Evolutionary conservation across 2,113 vertebrate species (phyloP), one percentile per base, ranked within the genome.

Genomic region (Galemys pyrenaicus): DNA sequence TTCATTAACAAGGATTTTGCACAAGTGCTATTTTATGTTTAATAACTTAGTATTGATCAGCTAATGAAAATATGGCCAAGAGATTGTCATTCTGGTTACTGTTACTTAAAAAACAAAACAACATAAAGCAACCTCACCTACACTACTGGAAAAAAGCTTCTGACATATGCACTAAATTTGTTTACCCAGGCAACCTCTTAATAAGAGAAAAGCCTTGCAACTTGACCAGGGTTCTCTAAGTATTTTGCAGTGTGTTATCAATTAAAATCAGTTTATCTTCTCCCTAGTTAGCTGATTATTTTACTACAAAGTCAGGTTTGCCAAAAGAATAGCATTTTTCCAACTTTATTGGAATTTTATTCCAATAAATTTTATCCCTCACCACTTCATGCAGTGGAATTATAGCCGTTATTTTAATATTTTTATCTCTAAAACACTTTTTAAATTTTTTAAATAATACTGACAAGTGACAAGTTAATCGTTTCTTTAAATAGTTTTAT

Each of bases 91-190:
- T 96, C 68, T 67, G 49, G 46, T 1, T 73, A 81, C 30, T 90
- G 49, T 51, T 94, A 32, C 86, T 97, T 74, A 75, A 87, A 92
- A 91, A 92, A 70, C 54, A 92, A 78, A 96, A 95, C 15, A 92
- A 86, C 92, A 95, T 60, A 91, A 89, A 94, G 37, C 54, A 95
- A 92, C 83, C 79, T 88, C 78, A 95, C 83, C 81, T 97, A 94
- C 56, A 68, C 91, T 94, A 86, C 94, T 89, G 79, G 56, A 6
- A 91, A 96, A 92, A 73, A 91, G 26, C 17, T 41, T 86, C 79
- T 60, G 70, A 94, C 68, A 62, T 16, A 41, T 0, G 1, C 30
- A 81, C 24, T 89, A 71, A 90, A 92, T 86, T 84, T 75, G 70
- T 97, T 96, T 91, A 49, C 73, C 17, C 49, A 75, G 16, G 19